Evolutionary conservation across 2,797 vertebrate species (phyloP).

Genomic region (Yasuhikotakia modesta): DNA sequence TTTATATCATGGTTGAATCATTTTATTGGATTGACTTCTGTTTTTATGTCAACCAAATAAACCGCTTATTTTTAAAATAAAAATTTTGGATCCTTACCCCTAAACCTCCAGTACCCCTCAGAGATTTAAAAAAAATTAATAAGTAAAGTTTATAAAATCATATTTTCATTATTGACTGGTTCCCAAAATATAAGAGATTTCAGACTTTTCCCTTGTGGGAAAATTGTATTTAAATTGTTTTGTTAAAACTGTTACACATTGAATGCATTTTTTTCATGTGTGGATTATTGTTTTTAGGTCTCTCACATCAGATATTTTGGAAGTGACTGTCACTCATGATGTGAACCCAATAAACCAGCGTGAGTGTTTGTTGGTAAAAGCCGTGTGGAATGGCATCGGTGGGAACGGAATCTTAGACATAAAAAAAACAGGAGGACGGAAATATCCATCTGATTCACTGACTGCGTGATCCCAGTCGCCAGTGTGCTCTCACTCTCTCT

Average conservation of each 20-base stretch:
- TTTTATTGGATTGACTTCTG: no score
- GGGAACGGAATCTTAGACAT: slow-evolving; percentile 57
- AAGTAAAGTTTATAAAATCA: neutral
- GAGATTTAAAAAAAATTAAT: neutral
- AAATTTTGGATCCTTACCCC: neutral
- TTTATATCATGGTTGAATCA: no score
- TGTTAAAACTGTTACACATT: no score
- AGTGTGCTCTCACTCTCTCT: slow-evolving; percentile 59
- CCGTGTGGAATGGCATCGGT: slow-evolving; percentile 36
- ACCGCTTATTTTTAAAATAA: no score
- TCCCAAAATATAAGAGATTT: neutral
- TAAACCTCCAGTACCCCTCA: neutral
- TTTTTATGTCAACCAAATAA: no score
- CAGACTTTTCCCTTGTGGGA: neutral
- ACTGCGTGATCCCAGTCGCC: slow-evolving; percentile 42
- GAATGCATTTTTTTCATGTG: neutral
- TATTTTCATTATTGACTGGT: no score
- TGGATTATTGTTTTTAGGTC: neutral
- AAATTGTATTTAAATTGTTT: no score
- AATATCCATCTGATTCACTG: slow-evolving; percentile 52
- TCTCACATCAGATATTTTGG: slow-evolving; percentile 9
- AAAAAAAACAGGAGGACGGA: slow-evolving; percentile 40
- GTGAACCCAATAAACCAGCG: neutral
- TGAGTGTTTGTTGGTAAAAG: neutral
- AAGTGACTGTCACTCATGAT: slow-evolving; percentile 3